Conservation (phyloP, 2,797 vertebrate species). For the Xenentodon cancila region DNA sequence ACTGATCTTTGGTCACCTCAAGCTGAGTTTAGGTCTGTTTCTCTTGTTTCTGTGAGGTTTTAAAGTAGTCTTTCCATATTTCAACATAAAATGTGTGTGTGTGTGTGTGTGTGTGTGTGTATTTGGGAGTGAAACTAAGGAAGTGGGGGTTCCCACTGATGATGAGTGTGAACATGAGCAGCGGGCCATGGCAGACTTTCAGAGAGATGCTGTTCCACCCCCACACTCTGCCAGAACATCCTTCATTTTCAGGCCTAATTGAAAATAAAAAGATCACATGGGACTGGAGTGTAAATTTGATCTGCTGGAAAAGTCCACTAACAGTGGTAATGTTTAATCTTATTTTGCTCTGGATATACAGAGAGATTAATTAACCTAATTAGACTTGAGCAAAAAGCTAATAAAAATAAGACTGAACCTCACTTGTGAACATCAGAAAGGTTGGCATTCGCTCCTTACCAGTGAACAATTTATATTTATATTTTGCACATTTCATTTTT, state of each 20-base stretch:
- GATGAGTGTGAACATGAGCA: slow-evolving; percentile 56
- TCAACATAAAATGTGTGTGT: not conserved
- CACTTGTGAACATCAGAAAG: slow-evolving; percentile 62
- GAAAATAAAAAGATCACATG: slow-evolving; percentile 80
- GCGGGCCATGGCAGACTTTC: slow-evolving; percentile 58
- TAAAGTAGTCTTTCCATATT: too few species aligned
- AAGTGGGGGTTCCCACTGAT: slow-evolving; percentile 50
- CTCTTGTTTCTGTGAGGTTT: too few species aligned
- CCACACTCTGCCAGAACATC: slow-evolving; percentile 61
- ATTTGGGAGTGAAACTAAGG: slow-evolving; percentile 19
- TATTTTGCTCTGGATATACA: slow-evolving; percentile 71
- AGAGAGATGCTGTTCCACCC: slow-evolving; percentile 56
- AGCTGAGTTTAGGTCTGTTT: too few species aligned
- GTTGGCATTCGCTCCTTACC: slow-evolving; percentile 2
- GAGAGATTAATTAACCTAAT: slow-evolving; percentile 80
- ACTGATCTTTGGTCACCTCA: too few species aligned
- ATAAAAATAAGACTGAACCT: slow-evolving; percentile 53
- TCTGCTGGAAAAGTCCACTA: slow-evolving; percentile 74
- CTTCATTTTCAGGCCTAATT: slow-evolving; percentile 75
- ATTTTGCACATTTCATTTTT: not conserved
- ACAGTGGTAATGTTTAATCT: slow-evolving; percentile 75
- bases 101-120: slow-evolving; percentile 13
- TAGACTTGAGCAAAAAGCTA: slow-evolving; percentile 65
- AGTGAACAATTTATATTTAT: not conserved
- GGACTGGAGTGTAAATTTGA: slow-evolving; percentile 74